Evolutionary conservation across 2,888 invertebrate species (phyloP), one percentile per base, ranked within the genome.

Genomic region (Drosophila longiperda): DNA sequence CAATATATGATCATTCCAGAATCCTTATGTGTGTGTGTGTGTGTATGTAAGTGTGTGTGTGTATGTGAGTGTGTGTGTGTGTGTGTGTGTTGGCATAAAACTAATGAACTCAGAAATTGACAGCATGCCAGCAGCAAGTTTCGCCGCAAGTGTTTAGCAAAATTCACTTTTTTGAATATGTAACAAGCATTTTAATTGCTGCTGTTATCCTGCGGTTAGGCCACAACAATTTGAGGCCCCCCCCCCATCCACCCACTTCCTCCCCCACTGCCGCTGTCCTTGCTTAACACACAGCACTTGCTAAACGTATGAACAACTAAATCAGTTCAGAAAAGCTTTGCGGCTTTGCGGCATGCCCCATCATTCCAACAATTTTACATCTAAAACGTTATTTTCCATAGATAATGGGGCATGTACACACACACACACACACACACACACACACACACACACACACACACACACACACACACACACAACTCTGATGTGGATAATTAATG

Each of bases 181-280:
- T 61, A 66, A 66, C 66, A 59, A 48, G 72, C 61, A 81, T 81
- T 84, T 84, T 84, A 87, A 86, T 86, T 86, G 81, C 68, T 73
- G 69, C 74, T 76, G 82, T 83, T 82, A 83, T 89, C 73, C 73
- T 89, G 89, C 65, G 89, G 89, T 80, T 79, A 70, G 71, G 75
- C 89, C 89, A 58, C 88, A 89, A 83, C 85, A 87, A 86, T 87
- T 77, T 78, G 53, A 32, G 33, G 29, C 38, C 12, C 26, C 23
- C 3, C 26, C 6, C 29, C n/a, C n/a, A n/a, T n/a, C n/a, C n/a
- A n/a, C n/a, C n/a, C n/a, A n/a, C n/a, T n/a, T n/a, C n/a, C 6
- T 29, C 6, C 29, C 6, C 29, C 29, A 29, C 12, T 20, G 9
- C 17, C 23, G 33, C 32, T n/a, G n/a, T 3, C 12, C 33, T 32